phyloP scores from a whole-genome alignment of 2,113 vertebrate genomes.

The Vulpes lagopus region DNA sequence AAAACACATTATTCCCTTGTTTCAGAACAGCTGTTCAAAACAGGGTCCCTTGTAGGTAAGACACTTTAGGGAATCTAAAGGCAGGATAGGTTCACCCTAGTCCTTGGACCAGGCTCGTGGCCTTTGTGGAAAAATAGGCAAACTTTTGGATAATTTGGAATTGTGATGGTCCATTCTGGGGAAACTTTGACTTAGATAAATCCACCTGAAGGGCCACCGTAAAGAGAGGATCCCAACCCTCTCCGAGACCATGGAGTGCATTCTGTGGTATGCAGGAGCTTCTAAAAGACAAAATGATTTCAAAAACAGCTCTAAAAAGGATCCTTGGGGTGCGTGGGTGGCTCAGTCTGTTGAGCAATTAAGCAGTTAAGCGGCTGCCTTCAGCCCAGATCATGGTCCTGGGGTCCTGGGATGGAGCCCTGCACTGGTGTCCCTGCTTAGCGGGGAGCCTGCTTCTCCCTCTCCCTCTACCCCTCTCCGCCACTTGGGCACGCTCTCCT shows the following conservation, averaged over 20 bases:
- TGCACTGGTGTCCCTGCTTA: too few species aligned
- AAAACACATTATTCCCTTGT: neutral
- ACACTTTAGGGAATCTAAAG: neutral
- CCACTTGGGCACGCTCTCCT: too few species aligned
- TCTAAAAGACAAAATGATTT: neutral
- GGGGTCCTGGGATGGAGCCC: too few species aligned
- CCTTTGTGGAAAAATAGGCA: neutral
- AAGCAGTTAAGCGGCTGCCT: too few species aligned
- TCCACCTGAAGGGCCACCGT: neutral
- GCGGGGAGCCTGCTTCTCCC: too few species aligned
- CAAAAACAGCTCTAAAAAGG: neutral
- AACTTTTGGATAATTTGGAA: neutral
- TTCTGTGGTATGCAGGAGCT: neutral
- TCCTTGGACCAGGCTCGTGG: neutral
- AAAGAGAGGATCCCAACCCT: neutral
- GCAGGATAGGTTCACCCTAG: neutral
- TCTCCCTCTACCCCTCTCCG: too few species aligned
- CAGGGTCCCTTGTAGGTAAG: neutral
- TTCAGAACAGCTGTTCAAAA: neutral
- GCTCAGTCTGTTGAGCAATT: too few species aligned
- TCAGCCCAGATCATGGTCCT: too few species aligned
- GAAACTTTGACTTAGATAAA: neutral
- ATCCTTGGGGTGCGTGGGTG: neutral
- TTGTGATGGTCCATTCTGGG: neutral
- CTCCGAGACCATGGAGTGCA: neutral